Evolutionary conservation across 2,797 vertebrate species (phyloP).

Genomic region (Platalea minor): DNA sequence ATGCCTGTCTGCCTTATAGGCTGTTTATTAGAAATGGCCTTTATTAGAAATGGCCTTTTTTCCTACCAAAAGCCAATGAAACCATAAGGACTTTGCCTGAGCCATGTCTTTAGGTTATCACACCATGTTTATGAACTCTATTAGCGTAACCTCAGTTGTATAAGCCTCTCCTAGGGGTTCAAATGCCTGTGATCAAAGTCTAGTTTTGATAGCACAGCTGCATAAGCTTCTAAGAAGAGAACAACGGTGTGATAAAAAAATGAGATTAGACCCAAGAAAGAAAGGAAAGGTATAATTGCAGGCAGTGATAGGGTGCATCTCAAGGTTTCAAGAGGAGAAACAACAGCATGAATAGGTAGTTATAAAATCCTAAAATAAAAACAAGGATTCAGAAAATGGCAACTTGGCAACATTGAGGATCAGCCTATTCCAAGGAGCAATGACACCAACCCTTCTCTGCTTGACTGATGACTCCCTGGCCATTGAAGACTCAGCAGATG

Average conservation of each 20-base stretch:
- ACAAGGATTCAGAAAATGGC: background rate
- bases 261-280: background rate
- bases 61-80: background rate
- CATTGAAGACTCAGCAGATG: background rate
- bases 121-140: background rate
- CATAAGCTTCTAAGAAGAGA: background rate
- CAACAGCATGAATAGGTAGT: background rate
- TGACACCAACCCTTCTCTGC: background rate
- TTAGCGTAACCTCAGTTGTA: background rate
- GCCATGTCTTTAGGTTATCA: background rate
- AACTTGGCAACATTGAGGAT: background rate
- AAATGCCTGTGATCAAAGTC: background rate
- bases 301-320: background rate
- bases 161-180: background rate
- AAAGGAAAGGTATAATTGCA: background rate
- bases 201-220: background rate
- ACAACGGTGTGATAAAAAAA: background rate
- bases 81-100: background rate
- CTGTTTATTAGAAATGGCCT: background rate
- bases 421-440: background rate
- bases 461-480: background rate
- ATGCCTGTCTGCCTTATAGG: background rate
- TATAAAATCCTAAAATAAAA: background rate
- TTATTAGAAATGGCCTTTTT: background rate
- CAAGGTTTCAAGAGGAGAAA: background rate